phyloP scores from a whole-genome alignment of 2,797 vertebrate genomes.

The Anableps anableps region DNA sequence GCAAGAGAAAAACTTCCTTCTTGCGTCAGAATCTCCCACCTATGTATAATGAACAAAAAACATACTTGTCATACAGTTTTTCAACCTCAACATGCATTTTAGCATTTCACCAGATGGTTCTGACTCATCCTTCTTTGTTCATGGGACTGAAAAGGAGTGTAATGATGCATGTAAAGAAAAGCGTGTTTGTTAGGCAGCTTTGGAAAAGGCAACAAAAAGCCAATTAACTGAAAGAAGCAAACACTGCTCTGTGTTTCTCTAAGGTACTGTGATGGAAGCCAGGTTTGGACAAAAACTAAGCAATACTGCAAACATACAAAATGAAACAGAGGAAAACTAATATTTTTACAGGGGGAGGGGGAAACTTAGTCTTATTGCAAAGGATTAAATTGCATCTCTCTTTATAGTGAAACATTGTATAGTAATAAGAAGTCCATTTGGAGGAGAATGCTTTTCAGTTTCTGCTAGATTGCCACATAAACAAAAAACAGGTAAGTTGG shows the following conservation, averaged over 20 bases:
- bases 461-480: too few relatives aligned
- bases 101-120: not conserved
- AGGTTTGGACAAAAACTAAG: not conserved
- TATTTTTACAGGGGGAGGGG: not conserved
- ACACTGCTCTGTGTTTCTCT: slow-evolving; percentile 1
- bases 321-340: not conserved
- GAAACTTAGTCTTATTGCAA: too few relatives aligned
- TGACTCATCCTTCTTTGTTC: slow-evolving; percentile 43
- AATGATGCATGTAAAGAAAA: slow-evolving; percentile 39
- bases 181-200: slow-evolving; percentile 33
- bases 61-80: not conserved
- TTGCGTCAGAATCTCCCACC: not conserved
- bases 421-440: too few relatives aligned
- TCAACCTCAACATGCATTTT: not conserved
- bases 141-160: slow-evolving; percentile 17
- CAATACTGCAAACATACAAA: not conserved
- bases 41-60: not conserved
- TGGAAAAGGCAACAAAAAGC: slow-evolving; percentile 32
- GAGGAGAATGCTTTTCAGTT: too few relatives aligned
- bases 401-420: too few relatives aligned
- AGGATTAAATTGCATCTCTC: too few relatives aligned
- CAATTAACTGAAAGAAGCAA: slow-evolving; percentile 31
- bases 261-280: not conserved
- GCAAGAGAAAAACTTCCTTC: not conserved
- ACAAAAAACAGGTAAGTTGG: too few relatives aligned